Percentiles rank a stretch among this genome's conserved stretches.
Conservation (phyloP, 2,113 vertebrate species). For the Sinocyclocheilus grahami region DNA sequence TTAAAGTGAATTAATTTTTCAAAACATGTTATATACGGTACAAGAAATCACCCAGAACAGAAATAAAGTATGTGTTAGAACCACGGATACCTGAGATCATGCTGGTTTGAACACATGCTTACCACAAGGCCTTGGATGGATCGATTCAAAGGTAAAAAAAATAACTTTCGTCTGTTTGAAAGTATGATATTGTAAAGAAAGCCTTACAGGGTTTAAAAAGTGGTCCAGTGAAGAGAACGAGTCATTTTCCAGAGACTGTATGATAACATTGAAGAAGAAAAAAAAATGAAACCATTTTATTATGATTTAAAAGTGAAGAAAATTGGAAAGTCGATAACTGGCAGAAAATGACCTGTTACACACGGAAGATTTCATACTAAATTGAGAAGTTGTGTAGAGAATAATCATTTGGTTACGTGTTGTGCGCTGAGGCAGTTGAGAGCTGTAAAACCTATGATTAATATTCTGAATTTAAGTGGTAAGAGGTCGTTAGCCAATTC, state of each 20-base stretch:
- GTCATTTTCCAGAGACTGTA: neutral
- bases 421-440: neutral
- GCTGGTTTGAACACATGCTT: neutral
- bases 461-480: conserved; percentile 23
- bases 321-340: neutral
- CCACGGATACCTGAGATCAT: neutral
- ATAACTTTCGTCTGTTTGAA: neutral
- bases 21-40: neutral
- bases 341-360: neutral
- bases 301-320: conserved; percentile 3
- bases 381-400: neutral
- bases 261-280: neutral
- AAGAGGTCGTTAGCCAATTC: conserved; percentile 21
- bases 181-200: neutral
- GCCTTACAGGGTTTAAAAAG: neutral
- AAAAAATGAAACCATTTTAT: neutral
- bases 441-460: conserved; percentile 13
- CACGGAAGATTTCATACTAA: neutral
- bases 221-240: neutral
- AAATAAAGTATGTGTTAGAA: neutral
- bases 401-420: neutral
- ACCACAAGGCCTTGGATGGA: neutral
- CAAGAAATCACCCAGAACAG: neutral
- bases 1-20: neutral
- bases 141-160: neutral